phyloP scores from a whole-genome alignment of 2,113 vertebrate genomes.

The Brienomyrus longianalis region DNA sequence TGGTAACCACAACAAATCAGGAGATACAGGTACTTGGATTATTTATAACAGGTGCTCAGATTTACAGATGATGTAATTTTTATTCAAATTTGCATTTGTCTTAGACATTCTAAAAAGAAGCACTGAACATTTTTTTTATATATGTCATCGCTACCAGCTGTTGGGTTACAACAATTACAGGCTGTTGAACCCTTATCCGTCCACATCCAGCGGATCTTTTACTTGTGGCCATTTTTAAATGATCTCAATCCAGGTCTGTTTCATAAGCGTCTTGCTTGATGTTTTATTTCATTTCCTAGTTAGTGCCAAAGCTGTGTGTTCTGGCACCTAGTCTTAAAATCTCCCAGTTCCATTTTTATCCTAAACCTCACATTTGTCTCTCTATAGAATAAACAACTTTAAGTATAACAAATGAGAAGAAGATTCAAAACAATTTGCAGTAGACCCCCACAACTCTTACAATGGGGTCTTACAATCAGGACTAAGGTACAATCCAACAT shows the following conservation, averaged over 20 bases:
- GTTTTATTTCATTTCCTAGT: constrained; percentile 5
- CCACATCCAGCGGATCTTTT: background rate
- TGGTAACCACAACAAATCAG: constrained; percentile 19
- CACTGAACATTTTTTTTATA: background rate
- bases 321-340: background rate
- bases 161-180: background rate
- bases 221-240: background rate
- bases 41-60: constrained; percentile 14
- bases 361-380: constrained; percentile 6
- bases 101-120: background rate
- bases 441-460: background rate
- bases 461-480: background rate
- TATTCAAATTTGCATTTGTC: background rate
- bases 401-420: background rate
- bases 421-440: background rate
- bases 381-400: background rate
- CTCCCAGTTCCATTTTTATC: background rate
- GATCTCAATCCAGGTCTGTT: background rate
- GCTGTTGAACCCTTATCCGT: background rate
- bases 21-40: constrained; percentile 4
- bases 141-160: background rate
- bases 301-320: background rate
- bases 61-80: constrained; percentile 5
- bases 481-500: too few species aligned
- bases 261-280: constrained; percentile 1